Evolutionary conservation across 2,113 vertebrate genomes (phyloP).

Genomic region (Acanthisitta chloris): DNA sequence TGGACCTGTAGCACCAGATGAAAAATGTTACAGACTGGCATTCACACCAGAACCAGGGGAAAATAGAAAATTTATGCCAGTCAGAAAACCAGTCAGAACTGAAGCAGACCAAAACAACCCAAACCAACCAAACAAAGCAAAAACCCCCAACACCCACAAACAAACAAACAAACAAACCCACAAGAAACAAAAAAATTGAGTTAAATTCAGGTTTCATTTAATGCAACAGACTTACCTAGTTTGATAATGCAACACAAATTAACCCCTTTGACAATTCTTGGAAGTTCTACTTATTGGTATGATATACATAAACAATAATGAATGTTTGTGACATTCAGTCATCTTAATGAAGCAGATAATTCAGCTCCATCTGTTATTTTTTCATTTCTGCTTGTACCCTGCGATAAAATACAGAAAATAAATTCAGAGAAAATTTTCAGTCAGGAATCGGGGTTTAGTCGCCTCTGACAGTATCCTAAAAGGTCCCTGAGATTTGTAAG

Average conservation of each 20-base stretch:
- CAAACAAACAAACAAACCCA: no score
- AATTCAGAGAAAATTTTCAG: not conserved
- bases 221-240: not conserved
- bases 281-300: not conserved
- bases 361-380: not conserved
- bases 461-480: not conserved
- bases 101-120: not conserved
- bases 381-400: not conserved
- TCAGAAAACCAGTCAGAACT: not conserved
- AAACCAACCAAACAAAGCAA: no score
- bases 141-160: no score
- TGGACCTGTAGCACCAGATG: not conserved
- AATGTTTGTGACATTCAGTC: not conserved
- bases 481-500: not conserved
- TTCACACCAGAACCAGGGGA: not conserved
- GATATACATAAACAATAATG: not conserved
- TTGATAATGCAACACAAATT: not conserved
- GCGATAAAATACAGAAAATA: not conserved
- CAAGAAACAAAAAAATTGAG: not conserved
- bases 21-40: not conserved
- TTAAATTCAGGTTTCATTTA: not conserved
- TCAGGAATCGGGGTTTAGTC: not conserved
- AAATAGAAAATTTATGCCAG: not conserved
- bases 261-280: not conserved
- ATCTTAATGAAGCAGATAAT: not conserved